Base-by-base conservation (phyloP, 2,888 invertebrate species). In the Uloborus plumipes region DNA sequence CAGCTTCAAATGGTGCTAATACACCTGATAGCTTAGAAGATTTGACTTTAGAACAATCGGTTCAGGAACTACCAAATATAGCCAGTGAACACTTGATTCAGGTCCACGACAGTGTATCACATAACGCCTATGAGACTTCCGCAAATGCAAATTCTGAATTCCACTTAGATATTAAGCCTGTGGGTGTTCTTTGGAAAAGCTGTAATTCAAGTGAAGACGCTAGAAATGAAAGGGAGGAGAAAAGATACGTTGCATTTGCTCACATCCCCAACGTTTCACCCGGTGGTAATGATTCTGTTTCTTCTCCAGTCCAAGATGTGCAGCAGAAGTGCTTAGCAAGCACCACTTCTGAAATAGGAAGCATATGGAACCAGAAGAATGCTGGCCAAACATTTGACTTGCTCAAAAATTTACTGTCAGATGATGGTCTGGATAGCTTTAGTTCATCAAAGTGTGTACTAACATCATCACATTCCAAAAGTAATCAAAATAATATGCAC, bases 1-100 rank as follows among this genome's bases (percentile, higher is more conserved):
- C 69, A 4, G 39, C 55, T 13, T 73, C 83, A 39, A 77, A 77
- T 69, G 84, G 84, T 66, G 69, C 76, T 31, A 77, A 78, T 15
- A 84, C 84, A 7, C 84, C 84, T 16, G 84, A 84, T 50, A 84
- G 84, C 62, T 69, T 84, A 18, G 84, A 84, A 18, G 83, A 83
- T n/a, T n/a, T 76, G 3, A 61, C n/a, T 18, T 49, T 50, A 2
- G 76, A 77, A 53, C 72, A 50, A 20, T 64, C 55, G 9, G 15
- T 59, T 20, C 18, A 18, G 2, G 66, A 47, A 13, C 20, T 65
- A 31, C 2, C 65, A 1, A 31, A 15, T 31, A 2, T 3, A 31
- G 39, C 26, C 2, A 39, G 18, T 15, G 66, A 49, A n/a, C 7
- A 16, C 39, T 1, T 13, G 18, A 47, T 13, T 26, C 26, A 62